Percentiles rank a stretch among this genome's conserved stretches.
phyloP scores from a whole-genome alignment of 2,888 invertebrate species.

The Drosophila tanythrix region DNA sequence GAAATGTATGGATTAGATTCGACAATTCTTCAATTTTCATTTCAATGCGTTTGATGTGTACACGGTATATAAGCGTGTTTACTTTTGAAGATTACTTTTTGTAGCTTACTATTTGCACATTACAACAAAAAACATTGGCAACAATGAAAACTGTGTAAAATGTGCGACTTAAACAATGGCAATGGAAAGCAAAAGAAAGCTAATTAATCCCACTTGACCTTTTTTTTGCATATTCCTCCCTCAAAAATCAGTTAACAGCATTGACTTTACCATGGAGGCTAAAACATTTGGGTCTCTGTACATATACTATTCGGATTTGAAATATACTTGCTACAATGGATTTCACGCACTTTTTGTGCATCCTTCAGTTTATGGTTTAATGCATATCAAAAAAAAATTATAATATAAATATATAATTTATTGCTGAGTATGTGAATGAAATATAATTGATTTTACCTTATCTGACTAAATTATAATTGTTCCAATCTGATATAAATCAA shows the following conservation, averaged over 20 bases:
- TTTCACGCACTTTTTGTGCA: neutral
- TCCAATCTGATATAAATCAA: neutral
- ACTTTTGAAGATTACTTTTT: neutral
- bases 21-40: no score
- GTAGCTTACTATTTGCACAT: neutral
- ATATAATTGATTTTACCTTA: neutral
- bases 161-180: constrained; percentile 24
- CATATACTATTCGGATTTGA: neutral
- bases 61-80: neutral
- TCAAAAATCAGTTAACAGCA: constrained; percentile 41
- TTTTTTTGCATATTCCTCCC: constrained; percentile 26
- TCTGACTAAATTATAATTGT: neutral
- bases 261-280: constrained; percentile 10
- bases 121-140: constrained; percentile 6
- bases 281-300: constrained; percentile 9
- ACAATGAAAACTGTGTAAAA: constrained; percentile 21
- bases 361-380: constrained; percentile 6
- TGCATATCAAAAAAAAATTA: no score
- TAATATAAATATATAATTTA: no score
- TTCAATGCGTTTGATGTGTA: neutral
- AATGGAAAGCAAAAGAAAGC: constrained; percentile 19
- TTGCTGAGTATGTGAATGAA: neutral
- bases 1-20: neutral
- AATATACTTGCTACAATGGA: constrained; percentile 4
- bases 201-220: constrained; percentile 58